Conservation (phyloP, 2,113 vertebrate species). For the Pardalotus punctatus region DNA sequence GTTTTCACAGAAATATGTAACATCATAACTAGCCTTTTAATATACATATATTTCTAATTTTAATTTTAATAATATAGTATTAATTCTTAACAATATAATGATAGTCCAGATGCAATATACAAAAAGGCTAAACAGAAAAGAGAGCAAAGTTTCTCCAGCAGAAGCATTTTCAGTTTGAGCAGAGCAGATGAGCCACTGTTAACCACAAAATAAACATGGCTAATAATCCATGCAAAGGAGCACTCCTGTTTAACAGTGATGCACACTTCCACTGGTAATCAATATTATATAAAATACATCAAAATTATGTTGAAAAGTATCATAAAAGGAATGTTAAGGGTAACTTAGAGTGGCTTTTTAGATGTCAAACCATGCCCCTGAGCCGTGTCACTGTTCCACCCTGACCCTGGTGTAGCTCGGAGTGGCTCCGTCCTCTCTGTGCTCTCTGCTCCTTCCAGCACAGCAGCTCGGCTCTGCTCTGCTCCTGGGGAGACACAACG, state of each 20-base stretch:
- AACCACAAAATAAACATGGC: not conserved
- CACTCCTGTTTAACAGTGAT: not conserved
- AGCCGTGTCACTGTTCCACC: not conserved
- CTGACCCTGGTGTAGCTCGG: not conserved
- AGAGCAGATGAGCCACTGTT: not conserved
- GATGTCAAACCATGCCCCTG: not conserved
- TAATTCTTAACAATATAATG: not conserved
- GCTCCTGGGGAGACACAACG: not conserved
- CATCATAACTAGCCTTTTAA: not conserved
- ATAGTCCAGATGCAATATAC: not conserved
- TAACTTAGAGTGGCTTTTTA: not conserved
- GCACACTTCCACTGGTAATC: not conserved
- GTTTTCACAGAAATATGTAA: not conserved
- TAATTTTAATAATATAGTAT: not conserved
- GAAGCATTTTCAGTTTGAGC: not conserved
- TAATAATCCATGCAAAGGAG: not conserved
- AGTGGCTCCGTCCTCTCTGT: rapidly evolving
- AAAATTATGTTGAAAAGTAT: not conserved
- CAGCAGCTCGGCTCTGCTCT: not conserved
- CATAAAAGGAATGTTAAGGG: not conserved
- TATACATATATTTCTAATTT: not conserved
- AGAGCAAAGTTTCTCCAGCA: not conserved
- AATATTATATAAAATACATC: not conserved
- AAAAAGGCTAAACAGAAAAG: not conserved
- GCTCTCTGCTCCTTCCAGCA: not conserved